These are phyloP conservation scores for Archips crataeganus DNA, from an alignment of 2,888 invertebrate species.

Conservation along the genomic window DNA sequence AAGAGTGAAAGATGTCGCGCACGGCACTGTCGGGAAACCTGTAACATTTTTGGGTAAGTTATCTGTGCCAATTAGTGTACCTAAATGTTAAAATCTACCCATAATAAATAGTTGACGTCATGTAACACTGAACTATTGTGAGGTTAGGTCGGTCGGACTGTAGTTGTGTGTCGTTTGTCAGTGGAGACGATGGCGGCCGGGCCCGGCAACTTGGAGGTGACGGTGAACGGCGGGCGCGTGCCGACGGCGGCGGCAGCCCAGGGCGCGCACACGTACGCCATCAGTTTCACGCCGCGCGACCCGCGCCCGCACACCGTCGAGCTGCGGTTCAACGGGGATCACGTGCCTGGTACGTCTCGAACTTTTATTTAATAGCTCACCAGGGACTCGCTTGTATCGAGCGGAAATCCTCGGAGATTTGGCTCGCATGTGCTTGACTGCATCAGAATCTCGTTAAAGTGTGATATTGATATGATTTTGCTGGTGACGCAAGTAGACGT, in stretches of 20 bases:
- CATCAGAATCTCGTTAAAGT: no score
- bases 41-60: conserved; percentile 94
- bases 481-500: no score
- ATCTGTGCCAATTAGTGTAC: neutral
- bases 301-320: conserved; percentile 97
- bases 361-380: no score
- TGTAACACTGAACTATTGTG: no score
- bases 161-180: conserved; percentile 57
- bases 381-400: no score
- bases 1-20: conserved; percentile 95
- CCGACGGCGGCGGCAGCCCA: conserved; percentile 98
- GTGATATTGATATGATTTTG: no score
- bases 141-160: neutral
- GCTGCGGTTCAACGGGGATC: conserved; percentile 97
- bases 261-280: conserved; percentile 98
- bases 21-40: conserved; percentile 95
- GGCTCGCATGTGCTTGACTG: no score
- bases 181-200: conserved; percentile 99
- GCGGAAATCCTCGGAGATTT: no score
- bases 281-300: conserved; percentile 98
- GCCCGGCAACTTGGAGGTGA: conserved; percentile 99
- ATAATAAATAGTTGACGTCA: no score
- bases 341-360: conserved; percentile 91
- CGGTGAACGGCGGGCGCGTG: conserved; percentile 98
- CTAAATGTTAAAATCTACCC: neutral